These are phyloP conservation scores for Alligator mississippiensis DNA, from an alignment of 2,113 vertebrate species.

Conservation along the genomic window DNA sequence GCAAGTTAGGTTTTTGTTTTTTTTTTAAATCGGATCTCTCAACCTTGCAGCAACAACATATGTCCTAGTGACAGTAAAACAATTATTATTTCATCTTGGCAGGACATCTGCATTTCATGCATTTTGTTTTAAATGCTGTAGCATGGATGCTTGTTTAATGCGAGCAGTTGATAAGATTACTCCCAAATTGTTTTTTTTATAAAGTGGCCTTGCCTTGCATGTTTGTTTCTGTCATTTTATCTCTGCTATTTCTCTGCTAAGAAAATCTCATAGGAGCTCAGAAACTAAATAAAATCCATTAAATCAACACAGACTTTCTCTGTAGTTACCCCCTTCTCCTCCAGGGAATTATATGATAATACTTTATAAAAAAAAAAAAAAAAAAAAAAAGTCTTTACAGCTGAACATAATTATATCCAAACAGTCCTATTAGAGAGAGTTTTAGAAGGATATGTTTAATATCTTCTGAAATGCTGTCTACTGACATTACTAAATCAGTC, in stretches of 20 bases:
- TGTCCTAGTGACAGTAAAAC: background rate
- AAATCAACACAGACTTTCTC: background rate
- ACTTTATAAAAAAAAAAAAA: background rate
- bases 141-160: rapidly evolving
- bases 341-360: background rate
- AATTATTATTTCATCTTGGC: background rate
- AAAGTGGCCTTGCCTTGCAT: background rate
- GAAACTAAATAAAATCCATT: background rate
- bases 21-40: too few relatives aligned
- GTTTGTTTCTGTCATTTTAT: background rate
- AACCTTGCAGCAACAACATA: background rate
- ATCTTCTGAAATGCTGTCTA: background rate
- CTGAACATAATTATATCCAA: background rate
- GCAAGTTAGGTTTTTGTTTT: too few relatives aligned
- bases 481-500: background rate
- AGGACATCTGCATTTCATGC: background rate
- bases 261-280: background rate
- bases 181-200: background rate
- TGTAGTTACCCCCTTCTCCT: background rate
- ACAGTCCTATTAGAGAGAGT: background rate
- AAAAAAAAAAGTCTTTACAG: background rate
- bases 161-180: background rate
- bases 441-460: background rate
- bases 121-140: background rate
- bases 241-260: background rate